Base-by-base conservation (phyloP, 2,797 vertebrate species). In the Enoplosus armatus region DNA sequence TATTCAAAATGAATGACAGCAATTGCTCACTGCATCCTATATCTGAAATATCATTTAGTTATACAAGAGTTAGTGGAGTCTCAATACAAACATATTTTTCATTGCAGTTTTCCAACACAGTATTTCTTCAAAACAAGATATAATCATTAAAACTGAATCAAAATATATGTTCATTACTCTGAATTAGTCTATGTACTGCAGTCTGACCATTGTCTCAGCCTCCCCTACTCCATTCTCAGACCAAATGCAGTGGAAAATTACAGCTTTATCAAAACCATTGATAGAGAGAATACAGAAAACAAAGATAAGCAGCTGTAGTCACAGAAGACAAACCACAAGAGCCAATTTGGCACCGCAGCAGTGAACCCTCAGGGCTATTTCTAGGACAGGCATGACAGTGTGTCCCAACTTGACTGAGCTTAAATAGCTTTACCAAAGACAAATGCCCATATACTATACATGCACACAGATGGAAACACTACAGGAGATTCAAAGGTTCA, bases 331-430 rank as follows among this genome's bases (percentile, higher is more conserved):
- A 60, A 63, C 60, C 37, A 59, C 33, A 48, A 54, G 62, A 77
- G 47, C 66, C 35, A 45, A 26, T 68, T 72, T 82, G 76, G 81
- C 82, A 66, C 35, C 16, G 4, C 22, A 62, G 73, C 47, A 68
- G 39, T 20, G 26, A n/a, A 20, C 70, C 37, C 77, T 56, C 55
- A 24, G 60, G 11, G 75, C 87, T 91, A 90, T 92, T 91, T 88
- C n/a, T 81, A 85, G 88, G 53, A 75, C 4, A 33, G 72, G 55
- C 65, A 87, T 58, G 72, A 79, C 75, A 60, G 56, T 33, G 24
- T 3, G 55, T 60, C 69, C 74, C 47, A 79, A 79, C 31, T 18
- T 80, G 58, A 80, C 41, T 15, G 15, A 47, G 35, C 35, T 55
- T 26, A 6, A 69, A 61, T n/a, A 45, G 53, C 18, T 14, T 37